Evolutionary conservation across 2,113 vertebrate genomes (phyloP).

Genomic region (Mystacornis crossleyi): DNA sequence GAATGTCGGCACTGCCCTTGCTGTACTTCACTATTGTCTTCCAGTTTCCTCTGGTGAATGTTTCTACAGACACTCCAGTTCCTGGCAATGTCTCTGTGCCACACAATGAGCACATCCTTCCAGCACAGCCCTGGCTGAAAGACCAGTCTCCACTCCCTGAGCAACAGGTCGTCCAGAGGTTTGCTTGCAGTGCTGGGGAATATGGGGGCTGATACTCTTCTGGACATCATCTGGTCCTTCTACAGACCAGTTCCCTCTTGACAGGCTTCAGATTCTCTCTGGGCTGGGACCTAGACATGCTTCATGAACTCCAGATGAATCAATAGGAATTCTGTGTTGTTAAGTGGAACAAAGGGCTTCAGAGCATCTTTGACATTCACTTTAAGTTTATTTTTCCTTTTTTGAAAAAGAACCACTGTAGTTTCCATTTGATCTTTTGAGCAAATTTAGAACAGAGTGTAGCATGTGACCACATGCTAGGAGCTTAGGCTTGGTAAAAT

Average conservation of each 20-base stretch:
- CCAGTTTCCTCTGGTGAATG: not conserved
- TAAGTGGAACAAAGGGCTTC: not conserved
- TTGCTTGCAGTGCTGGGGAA: not conserved
- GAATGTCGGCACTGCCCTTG: not conserved
- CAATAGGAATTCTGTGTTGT: not conserved
- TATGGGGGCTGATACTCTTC: not conserved
- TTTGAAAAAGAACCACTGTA: not conserved
- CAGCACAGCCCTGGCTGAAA: not conserved
- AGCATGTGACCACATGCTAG: not conserved
- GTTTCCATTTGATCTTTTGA: not conserved
- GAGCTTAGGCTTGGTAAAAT: not conserved
- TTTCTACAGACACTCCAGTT: not conserved
- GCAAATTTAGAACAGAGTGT: not conserved
- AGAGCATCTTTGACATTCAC: not conserved
- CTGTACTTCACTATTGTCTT: not conserved
- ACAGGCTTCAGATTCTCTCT: not conserved
- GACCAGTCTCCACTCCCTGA: not conserved
- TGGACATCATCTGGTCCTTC: not conserved
- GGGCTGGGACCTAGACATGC: not conserved
- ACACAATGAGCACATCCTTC: not conserved
- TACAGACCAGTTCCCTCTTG: not conserved
- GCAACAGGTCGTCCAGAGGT: accelerated
- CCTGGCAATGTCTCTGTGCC: not conserved
- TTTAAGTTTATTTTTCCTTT: not conserved
- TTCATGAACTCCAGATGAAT: not conserved